Evolutionary conservation across 92 coral and sea anemone species (phyloP).

Genomic region (Porites evermanni): DNA sequence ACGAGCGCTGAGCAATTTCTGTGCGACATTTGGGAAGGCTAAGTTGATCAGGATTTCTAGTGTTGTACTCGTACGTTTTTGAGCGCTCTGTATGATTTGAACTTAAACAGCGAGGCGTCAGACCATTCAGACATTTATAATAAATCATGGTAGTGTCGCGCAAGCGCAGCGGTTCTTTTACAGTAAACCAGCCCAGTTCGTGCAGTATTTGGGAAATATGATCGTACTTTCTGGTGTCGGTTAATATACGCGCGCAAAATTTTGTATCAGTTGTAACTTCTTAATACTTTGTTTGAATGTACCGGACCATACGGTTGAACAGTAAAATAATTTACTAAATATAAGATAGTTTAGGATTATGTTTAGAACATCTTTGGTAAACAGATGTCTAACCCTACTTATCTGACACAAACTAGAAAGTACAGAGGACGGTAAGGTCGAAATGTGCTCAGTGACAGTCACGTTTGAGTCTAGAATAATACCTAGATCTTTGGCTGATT

Average conservation of each 20-base stretch:
- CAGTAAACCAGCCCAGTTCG: not conserved
- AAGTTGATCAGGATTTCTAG: not conserved
- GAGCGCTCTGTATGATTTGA: conserved; percentile 12
- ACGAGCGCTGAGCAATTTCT: too few species aligned
- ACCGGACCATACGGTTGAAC: too few species aligned
- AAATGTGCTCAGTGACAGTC: not conserved
- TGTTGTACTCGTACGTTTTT: not conserved
- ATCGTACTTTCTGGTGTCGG: not conserved
- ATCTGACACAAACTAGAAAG: too few species aligned
- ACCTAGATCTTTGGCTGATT: not conserved
- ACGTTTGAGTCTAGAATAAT: too few species aligned
- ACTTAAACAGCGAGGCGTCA: conserved; percentile 10
- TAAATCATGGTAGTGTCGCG: not conserved
- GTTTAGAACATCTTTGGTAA: too few species aligned
- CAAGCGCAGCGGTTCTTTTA: not conserved
- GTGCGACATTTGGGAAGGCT: not conserved
- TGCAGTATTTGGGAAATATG: not conserved
- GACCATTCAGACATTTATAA: not conserved
- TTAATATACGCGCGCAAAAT: not conserved
- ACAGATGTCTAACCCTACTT: too few species aligned
- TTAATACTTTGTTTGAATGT: too few species aligned
- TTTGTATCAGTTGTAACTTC: too few species aligned
- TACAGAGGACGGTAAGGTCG: not conserved
- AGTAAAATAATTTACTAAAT: too few species aligned
- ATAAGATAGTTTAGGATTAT: too few species aligned